Base-by-base conservation (phyloP, 2,888 invertebrate genomes). In the Leptura quadrifasciata region DNA sequence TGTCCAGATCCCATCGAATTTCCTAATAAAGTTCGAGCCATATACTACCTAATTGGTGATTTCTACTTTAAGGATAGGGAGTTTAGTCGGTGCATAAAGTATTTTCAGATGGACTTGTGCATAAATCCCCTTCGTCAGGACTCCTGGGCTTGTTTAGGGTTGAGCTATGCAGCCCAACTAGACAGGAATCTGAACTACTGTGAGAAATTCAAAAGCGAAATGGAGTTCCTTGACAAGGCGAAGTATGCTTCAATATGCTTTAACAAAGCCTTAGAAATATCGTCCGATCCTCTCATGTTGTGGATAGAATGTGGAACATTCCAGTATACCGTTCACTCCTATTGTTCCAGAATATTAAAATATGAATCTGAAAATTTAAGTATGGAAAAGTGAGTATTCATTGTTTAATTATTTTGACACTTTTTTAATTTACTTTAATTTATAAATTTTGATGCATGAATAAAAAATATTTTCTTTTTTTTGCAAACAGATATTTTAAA, bases 271-370 rank as follows among this genome's bases (percentile, higher is more conserved):
- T 90, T 97, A 54, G 92, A 94, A 80, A 88, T 98, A 35, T 94
- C 95, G 79, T 92, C 94, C 0, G 92, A 92, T 39, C 94, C 95
- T 85, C 92, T 94, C 63, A 93, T 94, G 68, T 90, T 98, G 84
- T 96, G 96, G 95, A 95, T 97, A 71, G 98, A 98, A 87, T 97
- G 95, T 87, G 98, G 98, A 2, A 94, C 94, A 47, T 95, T 98
- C 85, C 95, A 96, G 1, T 98, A 98, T 85, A 94, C 94, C 82
- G 93, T 97, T 17, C 97, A 97, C 88, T 96, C 98, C 0, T 96
- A 95, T 88, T 96, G 96, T 86, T 97, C 97, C 0, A 92, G 97
- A 75, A 91, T 96, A 70, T 90, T 97, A 68, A 97, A 96, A 87
- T 94, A 94, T 88, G 96, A 95, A 64, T 93, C 94, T 10, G 94